Base-by-base conservation (phyloP, 2,888 invertebrate genomes). In the Platycheirus albimanus region DNA sequence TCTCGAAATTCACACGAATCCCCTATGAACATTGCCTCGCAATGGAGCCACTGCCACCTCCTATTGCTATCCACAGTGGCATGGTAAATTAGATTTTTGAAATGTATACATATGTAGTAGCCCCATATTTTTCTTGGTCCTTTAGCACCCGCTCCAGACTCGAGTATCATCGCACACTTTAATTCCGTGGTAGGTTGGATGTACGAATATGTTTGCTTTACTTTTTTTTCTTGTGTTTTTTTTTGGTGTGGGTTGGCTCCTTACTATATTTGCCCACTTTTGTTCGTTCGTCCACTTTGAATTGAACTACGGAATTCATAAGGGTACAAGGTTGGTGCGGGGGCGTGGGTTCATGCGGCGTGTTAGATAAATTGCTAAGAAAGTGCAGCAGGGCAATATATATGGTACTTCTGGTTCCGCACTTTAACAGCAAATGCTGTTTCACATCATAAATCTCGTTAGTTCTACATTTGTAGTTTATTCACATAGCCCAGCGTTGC, bases 401-500 rank as follows among this genome's bases (percentile, higher is more conserved):
- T 72, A 83, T 83, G 83, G 83, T 69, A 56, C 78, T 83, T 72
- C 72, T 83, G 78, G 83, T 74, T 78, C 72, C 78, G 74, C 74
- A 78, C 78, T 83, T 83, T 83, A 78, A 78, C 69, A 83, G 83
- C 83, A 83, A 83, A 74, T 83, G 83, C 78, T 83, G 83, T 78
- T 83, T 83, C 83, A 74, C 83, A 83, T 83, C 72, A 83, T 83
- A 83, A 83, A 83, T 83, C 78, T 83, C 83, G 83, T 83, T 78
- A 78, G 78, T 77, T 66, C 77, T 72, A 17, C 63, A 67, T 67
- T 67, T 54, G 56, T 52, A 41, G 52, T 56, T 33, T 24, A 24
- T 6, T 52, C 52, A 45, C 63, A 70, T 63, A 41, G 10, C 8
- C 24, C 28, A 30, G 28, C 30, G 41, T 38, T 41, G 49, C 61